Evolutionary conservation across 2,888 invertebrate genomes (phyloP), one percentile per base, ranked within the genome.

Genomic region (Cylindroiulus punctatus): DNA sequence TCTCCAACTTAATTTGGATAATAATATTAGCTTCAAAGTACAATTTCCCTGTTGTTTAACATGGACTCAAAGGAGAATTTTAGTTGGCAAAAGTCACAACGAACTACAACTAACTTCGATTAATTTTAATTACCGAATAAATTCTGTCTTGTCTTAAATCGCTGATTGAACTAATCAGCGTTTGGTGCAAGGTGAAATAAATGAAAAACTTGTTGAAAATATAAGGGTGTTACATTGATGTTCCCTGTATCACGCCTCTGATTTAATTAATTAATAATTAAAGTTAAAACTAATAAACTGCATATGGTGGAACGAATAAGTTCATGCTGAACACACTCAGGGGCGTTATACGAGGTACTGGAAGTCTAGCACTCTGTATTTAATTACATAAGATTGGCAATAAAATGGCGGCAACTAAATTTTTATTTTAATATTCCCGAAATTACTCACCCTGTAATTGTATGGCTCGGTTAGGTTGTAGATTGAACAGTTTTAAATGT

Each of bases 61-160:
- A n/a, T 26, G 26, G n/a, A 26, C n/a, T 65, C 65, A 65, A 65
- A 65, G 26, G 65, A 52, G 52, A n/a, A 52, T n/a, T 52, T 52
- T 4, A 4, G 2, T 52, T 10, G 5, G 19, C n/a, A 44, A n/a
- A 5, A n/a, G n/a, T n/a, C 19, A 12, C 4, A n/a, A 52, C n/a
- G 52, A 52, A n/a, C n/a, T n/a, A n/a, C 52, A 52, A 4, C 52
- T n/a, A 52, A 52, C 52, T 5, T 2, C 14, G 19, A 44, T 52
- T 52, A n/a, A 4, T 3, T n/a, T 2, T 52, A 52, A 19, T 19
- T 52, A 52, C 14, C 19, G 14, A n/a, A n/a, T n/a, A 52, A 52
- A 52, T 19, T 19, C 14, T 4, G 52, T 52, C n/a, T 22, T 57
- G n/a, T n/a, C n/a, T 10, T 10, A 47, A 40, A 40, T 40, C 22